Conservation (phyloP, 1,140 invertebrate genomes). For the Marisa cornuarietis region DNA sequence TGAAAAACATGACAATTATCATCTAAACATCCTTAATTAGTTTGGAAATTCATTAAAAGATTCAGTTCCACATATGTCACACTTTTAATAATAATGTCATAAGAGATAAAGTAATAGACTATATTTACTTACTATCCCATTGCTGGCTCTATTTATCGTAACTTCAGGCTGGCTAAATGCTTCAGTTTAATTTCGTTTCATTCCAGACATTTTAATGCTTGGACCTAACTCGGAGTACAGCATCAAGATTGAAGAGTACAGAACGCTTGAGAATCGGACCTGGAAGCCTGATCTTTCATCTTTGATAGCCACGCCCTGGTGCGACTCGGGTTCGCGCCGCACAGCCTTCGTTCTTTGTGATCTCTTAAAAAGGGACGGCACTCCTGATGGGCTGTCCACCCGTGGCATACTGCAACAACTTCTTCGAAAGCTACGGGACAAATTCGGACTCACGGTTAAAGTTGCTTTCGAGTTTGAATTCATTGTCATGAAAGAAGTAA, state of each 20-base stretch:
- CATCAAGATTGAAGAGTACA: not conserved
- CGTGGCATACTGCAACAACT: constrained; percentile 15
- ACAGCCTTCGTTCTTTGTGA: not conserved
- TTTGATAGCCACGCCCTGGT: constrained; percentile 1
- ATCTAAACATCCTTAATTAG: no score
- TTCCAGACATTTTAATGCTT: not conserved
- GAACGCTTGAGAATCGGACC: not conserved
- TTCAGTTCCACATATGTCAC: no score
- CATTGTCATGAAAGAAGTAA: constrained; percentile 7
- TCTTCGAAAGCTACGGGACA: not conserved
- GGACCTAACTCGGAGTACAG: constrained; percentile 2
- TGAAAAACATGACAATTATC: no score
- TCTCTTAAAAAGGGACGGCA: not conserved
- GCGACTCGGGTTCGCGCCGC: not conserved
- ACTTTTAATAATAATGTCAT: no score
- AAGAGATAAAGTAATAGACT: no score
- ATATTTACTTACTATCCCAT: not conserved
- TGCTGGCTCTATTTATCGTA: not conserved
- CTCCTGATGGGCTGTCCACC: not conserved
- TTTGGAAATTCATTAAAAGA: no score
- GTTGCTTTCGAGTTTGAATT: constrained; percentile 23
- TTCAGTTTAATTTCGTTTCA: not conserved
- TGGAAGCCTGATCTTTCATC: constrained; percentile 2
- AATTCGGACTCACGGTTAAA: constrained; percentile 15
- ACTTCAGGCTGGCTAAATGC: not conserved